These are phyloP conservation scores for Medauroidea extradentata DNA, from an alignment of 1,140 invertebrate genomes.

Conservation along the genomic window DNA sequence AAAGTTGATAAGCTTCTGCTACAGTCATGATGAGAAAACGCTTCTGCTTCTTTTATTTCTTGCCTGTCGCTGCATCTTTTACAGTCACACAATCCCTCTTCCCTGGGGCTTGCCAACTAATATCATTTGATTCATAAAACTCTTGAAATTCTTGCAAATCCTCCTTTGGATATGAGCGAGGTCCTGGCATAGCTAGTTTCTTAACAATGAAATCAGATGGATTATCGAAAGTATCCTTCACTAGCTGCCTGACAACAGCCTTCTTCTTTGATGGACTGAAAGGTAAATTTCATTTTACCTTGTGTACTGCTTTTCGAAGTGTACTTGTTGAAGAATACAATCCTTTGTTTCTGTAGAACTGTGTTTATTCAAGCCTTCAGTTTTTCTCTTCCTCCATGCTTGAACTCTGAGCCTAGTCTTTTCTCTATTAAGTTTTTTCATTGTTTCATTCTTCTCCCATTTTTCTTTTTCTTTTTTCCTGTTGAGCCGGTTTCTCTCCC, in stretches of 20 bases:
- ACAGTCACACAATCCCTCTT: conserved; percentile 1
- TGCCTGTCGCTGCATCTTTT: background rate
- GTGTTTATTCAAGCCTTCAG: background rate
- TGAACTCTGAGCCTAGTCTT: conserved; percentile 1
- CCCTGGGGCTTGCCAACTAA: conserved; percentile 3
- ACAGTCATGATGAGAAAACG: background rate
- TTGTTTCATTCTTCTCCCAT: background rate
- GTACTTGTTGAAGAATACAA: background rate
- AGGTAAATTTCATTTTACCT: background rate
- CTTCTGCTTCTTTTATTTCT: background rate
- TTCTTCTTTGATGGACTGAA: background rate
- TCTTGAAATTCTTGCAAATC: background rate
- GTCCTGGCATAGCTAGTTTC: background rate
- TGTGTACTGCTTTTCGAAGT: background rate
- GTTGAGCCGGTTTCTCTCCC: background rate
- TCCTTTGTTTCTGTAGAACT: background rate
- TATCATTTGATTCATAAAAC: background rate
- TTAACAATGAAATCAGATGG: background rate
- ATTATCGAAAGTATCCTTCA: background rate
- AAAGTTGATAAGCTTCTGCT: background rate
- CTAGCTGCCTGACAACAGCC: background rate
- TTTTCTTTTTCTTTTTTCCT: conserved; percentile 2
- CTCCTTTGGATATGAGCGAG: conserved; percentile 1
- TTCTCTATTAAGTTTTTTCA: background rate
- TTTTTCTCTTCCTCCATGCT: background rate